Evolutionary conservation across 2,797 vertebrate species (phyloP).

Genomic region (Valencia hispanica): DNA sequence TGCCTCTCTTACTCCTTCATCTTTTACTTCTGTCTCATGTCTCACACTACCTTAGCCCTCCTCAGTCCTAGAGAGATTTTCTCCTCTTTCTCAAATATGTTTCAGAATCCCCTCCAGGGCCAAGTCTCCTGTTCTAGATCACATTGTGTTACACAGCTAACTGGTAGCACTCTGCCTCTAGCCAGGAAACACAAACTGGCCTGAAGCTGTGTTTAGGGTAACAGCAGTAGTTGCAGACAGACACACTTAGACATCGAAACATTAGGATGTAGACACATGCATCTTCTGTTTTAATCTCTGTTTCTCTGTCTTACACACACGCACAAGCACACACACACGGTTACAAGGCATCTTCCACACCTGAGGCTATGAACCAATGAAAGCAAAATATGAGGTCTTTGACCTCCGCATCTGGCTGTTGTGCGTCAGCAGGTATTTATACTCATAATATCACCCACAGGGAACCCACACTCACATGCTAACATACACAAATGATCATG

Average conservation of each 20-base stretch:
- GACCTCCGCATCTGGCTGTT: slow-evolving; percentile 70
- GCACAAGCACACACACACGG: neutral
- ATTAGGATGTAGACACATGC: slow-evolving; percentile 46
- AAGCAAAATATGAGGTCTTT: slow-evolving; percentile 64
- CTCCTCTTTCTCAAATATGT: slow-evolving; percentile 53
- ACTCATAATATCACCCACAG: slow-evolving; percentile 74
- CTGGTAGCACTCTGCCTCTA: slow-evolving; percentile 56
- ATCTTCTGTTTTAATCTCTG: slow-evolving; percentile 37
- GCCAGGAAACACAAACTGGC: slow-evolving; percentile 72
- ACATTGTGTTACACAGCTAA: slow-evolving; percentile 61
- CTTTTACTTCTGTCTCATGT: slow-evolving; percentile 30
- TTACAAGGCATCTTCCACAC: slow-evolving; percentile 49
- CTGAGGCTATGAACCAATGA: slow-evolving; percentile 72
- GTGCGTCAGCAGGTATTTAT: slow-evolving; percentile 77
- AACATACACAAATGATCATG: slow-evolving; percentile 52
- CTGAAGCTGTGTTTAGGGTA: slow-evolving; percentile 76
- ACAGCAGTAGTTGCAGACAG: slow-evolving; percentile 63
- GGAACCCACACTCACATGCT: slow-evolving; percentile 31
- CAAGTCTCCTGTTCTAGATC: slow-evolving; percentile 65
- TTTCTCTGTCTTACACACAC: slow-evolving; percentile 6
- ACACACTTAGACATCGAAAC: slow-evolving; percentile 50
- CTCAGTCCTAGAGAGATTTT: slow-evolving; percentile 44
- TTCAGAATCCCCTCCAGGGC: slow-evolving; percentile 56
- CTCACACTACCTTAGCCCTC: slow-evolving; percentile 46
- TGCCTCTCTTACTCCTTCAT: slow-evolving; percentile 26